phyloP scores from a whole-genome alignment of 2,797 vertebrate species.

The Semotilus atromaculatus region DNA sequence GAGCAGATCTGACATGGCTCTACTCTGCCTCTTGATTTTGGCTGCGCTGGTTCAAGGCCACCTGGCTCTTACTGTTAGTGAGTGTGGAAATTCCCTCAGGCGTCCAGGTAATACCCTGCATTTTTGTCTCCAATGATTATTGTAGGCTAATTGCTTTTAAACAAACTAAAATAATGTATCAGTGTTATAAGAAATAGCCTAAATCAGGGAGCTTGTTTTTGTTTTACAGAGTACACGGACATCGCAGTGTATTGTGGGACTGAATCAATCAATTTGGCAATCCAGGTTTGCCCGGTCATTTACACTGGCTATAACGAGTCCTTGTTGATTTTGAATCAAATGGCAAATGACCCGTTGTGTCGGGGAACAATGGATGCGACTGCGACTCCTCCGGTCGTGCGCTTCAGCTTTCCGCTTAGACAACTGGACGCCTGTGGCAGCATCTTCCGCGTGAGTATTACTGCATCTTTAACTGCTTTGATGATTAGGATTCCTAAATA shows the following conservation, averaged over 20 bases:
- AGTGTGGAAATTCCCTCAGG: conserved; percentile 65
- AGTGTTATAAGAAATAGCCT: background rate
- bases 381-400: conserved; percentile 68
- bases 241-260: conserved; percentile 75
- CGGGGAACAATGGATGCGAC: conserved; percentile 67
- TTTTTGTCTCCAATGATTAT: background rate
- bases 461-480: background rate
- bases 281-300: conserved; percentile 73
- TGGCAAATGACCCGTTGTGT: conserved; percentile 58
- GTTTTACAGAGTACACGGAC: conserved; percentile 73
- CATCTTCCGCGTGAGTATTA: conserved; percentile 69
- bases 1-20: conserved; percentile 67
- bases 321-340: conserved; percentile 72
- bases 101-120: conserved; percentile 64
- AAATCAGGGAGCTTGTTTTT: background rate
- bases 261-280: conserved; percentile 70
- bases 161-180: background rate
- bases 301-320: conserved; percentile 76
- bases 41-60: conserved; percentile 65
- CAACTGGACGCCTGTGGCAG: conserved; percentile 74
- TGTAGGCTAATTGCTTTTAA: background rate
- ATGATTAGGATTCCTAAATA: background rate
- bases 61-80: conserved; percentile 64
- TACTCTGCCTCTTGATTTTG: conserved; percentile 66
- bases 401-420: conserved; percentile 75